These are phyloP conservation scores for Aromia moschata DNA, from an alignment of 2,888 invertebrate genomes.

Conservation along the genomic window DNA sequence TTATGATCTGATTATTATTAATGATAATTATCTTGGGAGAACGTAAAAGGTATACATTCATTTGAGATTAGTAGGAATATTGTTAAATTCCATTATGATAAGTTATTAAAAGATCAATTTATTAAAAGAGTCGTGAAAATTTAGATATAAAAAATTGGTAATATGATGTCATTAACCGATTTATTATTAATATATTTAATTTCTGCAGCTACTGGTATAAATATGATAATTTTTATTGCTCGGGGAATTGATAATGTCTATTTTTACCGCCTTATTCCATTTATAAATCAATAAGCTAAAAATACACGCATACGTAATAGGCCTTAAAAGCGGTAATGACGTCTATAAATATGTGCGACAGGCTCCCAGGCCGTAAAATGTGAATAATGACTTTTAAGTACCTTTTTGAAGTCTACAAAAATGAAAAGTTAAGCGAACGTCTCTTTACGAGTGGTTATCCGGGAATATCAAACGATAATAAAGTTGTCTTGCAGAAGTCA, in stretches of 20 bases:
- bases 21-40: too few species aligned
- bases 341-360: not conserved
- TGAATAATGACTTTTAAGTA: not conserved
- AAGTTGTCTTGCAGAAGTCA: too few species aligned
- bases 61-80: too few species aligned
- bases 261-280: conserved; percentile 8
- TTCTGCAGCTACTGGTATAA: not conserved
- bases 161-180: not conserved
- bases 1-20: too few species aligned
- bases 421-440: not conserved
- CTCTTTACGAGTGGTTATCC: too few species aligned
- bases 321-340: not conserved
- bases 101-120: too few species aligned
- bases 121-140: too few species aligned
- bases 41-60: too few species aligned
- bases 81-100: too few species aligned
- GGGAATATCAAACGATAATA: too few species aligned
- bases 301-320: conserved; percentile 1
- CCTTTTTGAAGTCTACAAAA: not conserved
- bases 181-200: not conserved
- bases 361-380: not conserved
- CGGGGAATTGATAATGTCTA: conserved; percentile 1
- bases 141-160: too few species aligned
- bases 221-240: conserved; percentile 10
- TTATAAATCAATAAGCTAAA: conserved; percentile 8